These are phyloP conservation scores for Epinotia nisella DNA, from an alignment of 2,888 invertebrate genomes.

Conservation along the genomic window DNA sequence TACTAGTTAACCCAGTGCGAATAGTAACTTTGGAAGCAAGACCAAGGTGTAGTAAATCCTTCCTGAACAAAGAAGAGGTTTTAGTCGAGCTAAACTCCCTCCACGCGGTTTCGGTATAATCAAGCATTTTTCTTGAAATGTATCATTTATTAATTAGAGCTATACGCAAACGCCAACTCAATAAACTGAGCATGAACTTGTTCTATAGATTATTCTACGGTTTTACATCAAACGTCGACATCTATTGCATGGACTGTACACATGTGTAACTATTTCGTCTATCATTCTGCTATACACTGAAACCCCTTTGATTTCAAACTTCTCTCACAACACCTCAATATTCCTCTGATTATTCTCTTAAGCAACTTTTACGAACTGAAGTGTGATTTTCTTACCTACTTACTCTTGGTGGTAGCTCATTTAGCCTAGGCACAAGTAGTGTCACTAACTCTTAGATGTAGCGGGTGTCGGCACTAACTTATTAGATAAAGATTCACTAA, in stretches of 20 bases:
- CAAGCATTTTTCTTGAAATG: too few relatives aligned
- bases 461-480: not conserved
- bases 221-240: not conserved
- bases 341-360: not conserved
- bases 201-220: not conserved
- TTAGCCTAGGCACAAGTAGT: not conserved
- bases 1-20: not conserved
- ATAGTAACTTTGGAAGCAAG: not conserved
- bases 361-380: not conserved
- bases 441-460: not conserved
- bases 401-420: not conserved
- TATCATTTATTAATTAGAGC: too few relatives aligned
- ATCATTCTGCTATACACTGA: not conserved
- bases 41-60: not conserved
- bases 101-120: too few relatives aligned
- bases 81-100: too few relatives aligned
- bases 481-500: conserved; percentile 1
- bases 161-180: too few relatives aligned
- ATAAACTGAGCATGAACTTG: too few relatives aligned
- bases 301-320: not conserved
- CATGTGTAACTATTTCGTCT: not conserved
- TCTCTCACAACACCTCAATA: too few relatives aligned
- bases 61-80: not conserved
- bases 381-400: not conserved
- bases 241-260: not conserved